Base-by-base conservation (phyloP, 2,888 invertebrate genomes). In the Melipona beecheii region DNA sequence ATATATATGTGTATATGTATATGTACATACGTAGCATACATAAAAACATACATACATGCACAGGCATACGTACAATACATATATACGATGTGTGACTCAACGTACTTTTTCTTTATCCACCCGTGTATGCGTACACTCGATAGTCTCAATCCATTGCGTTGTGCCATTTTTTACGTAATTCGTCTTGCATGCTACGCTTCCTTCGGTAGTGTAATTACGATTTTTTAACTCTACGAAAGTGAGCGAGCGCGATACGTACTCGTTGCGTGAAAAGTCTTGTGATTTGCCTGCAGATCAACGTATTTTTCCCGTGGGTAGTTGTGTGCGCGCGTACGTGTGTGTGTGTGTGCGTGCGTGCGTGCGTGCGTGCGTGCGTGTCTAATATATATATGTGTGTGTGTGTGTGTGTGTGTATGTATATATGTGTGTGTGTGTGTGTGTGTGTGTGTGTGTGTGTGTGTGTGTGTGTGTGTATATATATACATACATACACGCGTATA, bases 151-250 rank as follows among this genome's bases (percentile, higher is more conserved):
- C 90, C 91, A 91, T 91, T 89, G 90, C 92, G 91, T 93, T 93
- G 92, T 92, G 93, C 92, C 87, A 90, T 89, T 91, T 92, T 93
- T 92, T 92, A 92, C 92, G 94, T 94, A 94, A 93, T 92, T 94
- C 92, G 93, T 93, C 93, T 94, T 94, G 94, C 94, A 94, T 94
- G 94, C 91, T 89, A 93, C 74, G 94, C 94, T 94, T 94, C 94
- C 94, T 94, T 92, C 94, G 94, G 94, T 94, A 94, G 94, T 94
- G 91, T 93, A 89, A 90, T 88, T 86, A 88, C 86, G 90, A 86
- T 84, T 90, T 69, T 86, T 86, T 89, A 90, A 90, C 90, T 89
- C 84, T 87, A 75, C 77, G 87, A 82, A 87, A 74, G 83, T 90
- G 90, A 84, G 87, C 90, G 75, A 88, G 90, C 84, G 86, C 75